Evolutionary conservation across 2,113 vertebrate species (phyloP).

Genomic region (Thamnophis sirtalis): DNA sequence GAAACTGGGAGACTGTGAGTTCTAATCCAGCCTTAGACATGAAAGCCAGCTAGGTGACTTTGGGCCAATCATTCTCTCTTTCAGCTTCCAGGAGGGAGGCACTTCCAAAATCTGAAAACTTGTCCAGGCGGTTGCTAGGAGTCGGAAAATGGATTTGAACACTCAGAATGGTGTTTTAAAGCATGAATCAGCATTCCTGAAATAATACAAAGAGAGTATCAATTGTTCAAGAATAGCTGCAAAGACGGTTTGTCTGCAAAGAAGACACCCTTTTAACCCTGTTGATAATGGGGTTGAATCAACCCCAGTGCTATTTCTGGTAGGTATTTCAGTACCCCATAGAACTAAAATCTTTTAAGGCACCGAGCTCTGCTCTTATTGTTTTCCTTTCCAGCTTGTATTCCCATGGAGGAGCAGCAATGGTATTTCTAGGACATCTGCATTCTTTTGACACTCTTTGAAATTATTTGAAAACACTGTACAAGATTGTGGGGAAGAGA

Average conservation of each 20-base stretch:
- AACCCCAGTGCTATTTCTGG: constrained; percentile 37
- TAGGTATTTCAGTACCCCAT: constrained; percentile 41
- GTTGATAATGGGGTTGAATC: not conserved
- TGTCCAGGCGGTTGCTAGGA: not conserved
- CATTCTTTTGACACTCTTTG: constrained; percentile 48
- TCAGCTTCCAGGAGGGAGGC: not conserved
- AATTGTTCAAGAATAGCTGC: not conserved
- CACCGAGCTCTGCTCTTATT: constrained; percentile 45
- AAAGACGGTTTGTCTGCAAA: not conserved
- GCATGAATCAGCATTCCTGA: not conserved
- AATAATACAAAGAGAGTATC: not conserved
- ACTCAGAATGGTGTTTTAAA: not conserved
- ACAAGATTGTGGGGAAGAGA: not conserved
- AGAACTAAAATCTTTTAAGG: constrained; percentile 53
- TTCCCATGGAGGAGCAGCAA: not conserved
- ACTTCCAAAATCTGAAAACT: not conserved
- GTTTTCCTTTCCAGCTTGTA: constrained; percentile 18
- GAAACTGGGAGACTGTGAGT: not conserved
- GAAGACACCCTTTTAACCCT: not conserved
- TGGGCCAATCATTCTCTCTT: not conserved
- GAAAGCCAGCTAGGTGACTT: not conserved
- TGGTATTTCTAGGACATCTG: constrained; percentile 24
- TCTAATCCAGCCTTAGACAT: not conserved
- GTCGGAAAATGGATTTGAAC: not conserved
- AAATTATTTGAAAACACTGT: constrained; percentile 45